Base-by-base conservation (phyloP, 2,888 invertebrate species). In the Meteorus colon region DNA sequence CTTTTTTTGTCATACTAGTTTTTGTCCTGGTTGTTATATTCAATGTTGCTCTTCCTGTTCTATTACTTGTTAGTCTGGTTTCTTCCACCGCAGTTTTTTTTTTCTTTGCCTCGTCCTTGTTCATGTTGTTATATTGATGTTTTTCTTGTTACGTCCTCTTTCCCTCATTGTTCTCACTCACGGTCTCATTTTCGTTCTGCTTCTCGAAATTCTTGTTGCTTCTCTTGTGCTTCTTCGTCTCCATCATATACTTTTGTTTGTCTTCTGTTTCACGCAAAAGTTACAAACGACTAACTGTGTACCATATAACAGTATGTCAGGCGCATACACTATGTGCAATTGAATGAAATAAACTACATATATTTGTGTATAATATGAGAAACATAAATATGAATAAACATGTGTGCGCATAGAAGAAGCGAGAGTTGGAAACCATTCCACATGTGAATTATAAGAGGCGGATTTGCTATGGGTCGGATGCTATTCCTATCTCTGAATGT, bases 281-380 rank as follows among this genome's bases (percentile, higher is more conserved):
- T 66, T 70, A 73, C 62, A 63, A 63, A 34, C 71, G 65, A 45
- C 68, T 66, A 41, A 31, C 59, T 31, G 65, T 19, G 45, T 48
- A 66, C 66, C 31, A 27, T 75, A 66, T 75, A 75, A 76, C 75
- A 65, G 72, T 76, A 76, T 72, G 41, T 14, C 12, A 72, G 62
- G 24, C 72, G 67, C 62, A 60, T 72, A 67, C 2, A 68, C 75
- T 68, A 72, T 76, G 67, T 62, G 59, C 41, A 19, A 75, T 37
- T 41, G 37, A 68, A 45, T 41, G 16, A 10, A 27, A 48, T 16
- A 27, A 16, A 68, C 31, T 48, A 12, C 45, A 24, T 55, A 37
- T 12, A 29, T 59, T 27, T 69, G 27, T 31, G 48, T 62, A 27
- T 14, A 41, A 41, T 41, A 6, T 41, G 41, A 41, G 19, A 27